Base-by-base conservation (phyloP, 2,113 vertebrate species). In the Sylvia atricapilla region DNA sequence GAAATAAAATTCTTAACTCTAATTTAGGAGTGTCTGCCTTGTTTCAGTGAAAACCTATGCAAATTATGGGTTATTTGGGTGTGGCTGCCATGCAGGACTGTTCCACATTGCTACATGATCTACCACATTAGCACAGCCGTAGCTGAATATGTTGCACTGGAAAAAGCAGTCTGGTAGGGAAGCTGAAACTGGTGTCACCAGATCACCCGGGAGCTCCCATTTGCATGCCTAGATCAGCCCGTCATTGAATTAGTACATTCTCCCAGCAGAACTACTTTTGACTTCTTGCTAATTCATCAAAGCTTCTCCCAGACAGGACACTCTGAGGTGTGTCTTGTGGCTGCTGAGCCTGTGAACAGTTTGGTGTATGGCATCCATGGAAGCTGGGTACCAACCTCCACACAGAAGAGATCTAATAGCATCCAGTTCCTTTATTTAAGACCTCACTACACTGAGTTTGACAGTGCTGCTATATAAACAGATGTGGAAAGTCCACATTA, bases 291-390 rank as follows among this genome's bases (percentile, higher is more conserved):
- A 12, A 7, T 72, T 55, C 33, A 52, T 52, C 7, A 3, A 73
- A 73, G 35, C 27, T 67, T 35, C 4, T 1, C 62, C 24, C 58
- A n/a, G 10, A 13, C 22, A 2, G 1, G 2, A 14, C 9, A 4
- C 43, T 28, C 21, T 25, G 43, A 46, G 60, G 16, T 55, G 13
- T 62, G 16, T 67, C 39, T 76, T 67, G 31, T 58, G 46, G 49
- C 37, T 2, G 0, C 46, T 53, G 43, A 62, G 46, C 3, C 0
- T n/a, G 31, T 53, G 55, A 70, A 4, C 30, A 46, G 25, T 31
- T 77, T 49, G n/a, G 24, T 47, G 10, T 43, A 3, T 62, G 46
- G 60, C 63, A 35, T 52, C n/a, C 43, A 7, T 41, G 60, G 66
- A 28, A 63, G 31, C 55, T 76, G 67, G 30, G 7, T 80, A 44